phyloP scores from a whole-genome alignment of 2,113 vertebrate species.

The Tonatia bakeri region DNA sequence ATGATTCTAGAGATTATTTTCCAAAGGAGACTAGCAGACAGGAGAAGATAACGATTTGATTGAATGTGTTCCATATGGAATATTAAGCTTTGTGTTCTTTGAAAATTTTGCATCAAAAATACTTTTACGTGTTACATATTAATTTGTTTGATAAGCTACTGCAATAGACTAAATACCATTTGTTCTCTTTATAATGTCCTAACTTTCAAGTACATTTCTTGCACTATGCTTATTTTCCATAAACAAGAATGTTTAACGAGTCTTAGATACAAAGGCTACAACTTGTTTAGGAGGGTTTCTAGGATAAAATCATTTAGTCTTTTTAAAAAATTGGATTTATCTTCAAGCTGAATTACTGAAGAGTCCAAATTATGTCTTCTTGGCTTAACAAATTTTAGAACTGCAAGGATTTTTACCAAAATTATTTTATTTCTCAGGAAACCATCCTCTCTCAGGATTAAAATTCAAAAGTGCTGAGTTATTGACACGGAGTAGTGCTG shows the following conservation, averaged over 20 bases:
- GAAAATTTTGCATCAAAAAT: not conserved
- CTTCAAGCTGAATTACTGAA: not conserved
- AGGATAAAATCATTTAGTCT: not conserved
- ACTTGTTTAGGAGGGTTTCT: not conserved
- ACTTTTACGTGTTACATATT: not conserved
- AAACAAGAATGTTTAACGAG: not conserved
- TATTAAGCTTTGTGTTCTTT: not conserved
- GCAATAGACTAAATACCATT: not conserved
- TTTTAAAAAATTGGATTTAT: not conserved
- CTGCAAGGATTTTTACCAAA: not conserved
- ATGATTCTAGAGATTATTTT: not conserved
- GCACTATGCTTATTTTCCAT: not conserved
- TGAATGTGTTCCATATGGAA: not conserved
- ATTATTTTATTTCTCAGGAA: not conserved
- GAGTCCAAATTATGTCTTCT: not conserved
- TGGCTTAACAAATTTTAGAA: not conserved
- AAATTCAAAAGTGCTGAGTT: not conserved
- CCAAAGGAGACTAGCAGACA: not conserved
- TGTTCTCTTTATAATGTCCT: not conserved
- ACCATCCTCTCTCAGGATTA: not conserved
- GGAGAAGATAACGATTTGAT: not conserved
- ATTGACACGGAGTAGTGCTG: not conserved
- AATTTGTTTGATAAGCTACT: not conserved
- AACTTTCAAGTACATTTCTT: conserved; percentile 3
- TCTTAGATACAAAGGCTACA: not conserved